phyloP scores from a whole-genome alignment of 2,888 invertebrate genomes.

The Drosophila robusta region DNA sequence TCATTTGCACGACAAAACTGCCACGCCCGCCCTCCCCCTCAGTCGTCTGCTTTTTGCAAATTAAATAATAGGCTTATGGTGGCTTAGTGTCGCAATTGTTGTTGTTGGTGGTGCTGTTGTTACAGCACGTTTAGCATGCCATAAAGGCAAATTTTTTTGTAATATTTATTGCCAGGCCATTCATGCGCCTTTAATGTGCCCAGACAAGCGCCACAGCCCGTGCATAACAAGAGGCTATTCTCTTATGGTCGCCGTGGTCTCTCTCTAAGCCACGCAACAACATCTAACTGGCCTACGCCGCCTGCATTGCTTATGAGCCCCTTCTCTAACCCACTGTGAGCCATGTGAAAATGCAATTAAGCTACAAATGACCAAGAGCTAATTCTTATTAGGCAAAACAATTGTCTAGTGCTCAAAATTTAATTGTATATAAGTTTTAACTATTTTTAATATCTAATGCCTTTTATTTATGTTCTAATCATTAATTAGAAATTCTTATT shows the following conservation, averaged over 20 bases:
- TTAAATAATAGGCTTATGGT: slow-evolving; percentile 80
- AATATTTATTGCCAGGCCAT: slow-evolving; percentile 79
- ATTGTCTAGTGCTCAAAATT: not conserved
- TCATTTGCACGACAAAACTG: slow-evolving; percentile 63
- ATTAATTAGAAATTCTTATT: no score
- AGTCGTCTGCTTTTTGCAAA: slow-evolving; percentile 54
- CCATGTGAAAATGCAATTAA: slow-evolving; percentile 59
- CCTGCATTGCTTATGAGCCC: slow-evolving; percentile 72
- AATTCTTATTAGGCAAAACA: slow-evolving; percentile 22
- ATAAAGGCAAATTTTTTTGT: slow-evolving; percentile 75
- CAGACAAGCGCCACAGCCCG: slow-evolving; percentile 77
- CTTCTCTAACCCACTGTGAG: slow-evolving; percentile 32
- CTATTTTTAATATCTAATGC: not conserved
- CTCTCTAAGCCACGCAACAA: slow-evolving; percentile 36
- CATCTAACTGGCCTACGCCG: slow-evolving; percentile 75
- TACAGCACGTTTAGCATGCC: slow-evolving; percentile 74
- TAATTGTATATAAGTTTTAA: not conserved
- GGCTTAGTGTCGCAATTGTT: slow-evolving; percentile 74
- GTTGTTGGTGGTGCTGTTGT: slow-evolving; percentile 28
- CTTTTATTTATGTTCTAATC: no score
- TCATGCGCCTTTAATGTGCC: slow-evolving; percentile 80
- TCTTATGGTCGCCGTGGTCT: slow-evolving; percentile 29
- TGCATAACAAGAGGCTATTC: slow-evolving; percentile 74
- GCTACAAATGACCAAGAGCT: slow-evolving; percentile 46
- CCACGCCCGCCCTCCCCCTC: not conserved